These are phyloP conservation scores for Chelon auratus DNA, from an alignment of 2,797 vertebrate species.

Conservation along the genomic window DNA sequence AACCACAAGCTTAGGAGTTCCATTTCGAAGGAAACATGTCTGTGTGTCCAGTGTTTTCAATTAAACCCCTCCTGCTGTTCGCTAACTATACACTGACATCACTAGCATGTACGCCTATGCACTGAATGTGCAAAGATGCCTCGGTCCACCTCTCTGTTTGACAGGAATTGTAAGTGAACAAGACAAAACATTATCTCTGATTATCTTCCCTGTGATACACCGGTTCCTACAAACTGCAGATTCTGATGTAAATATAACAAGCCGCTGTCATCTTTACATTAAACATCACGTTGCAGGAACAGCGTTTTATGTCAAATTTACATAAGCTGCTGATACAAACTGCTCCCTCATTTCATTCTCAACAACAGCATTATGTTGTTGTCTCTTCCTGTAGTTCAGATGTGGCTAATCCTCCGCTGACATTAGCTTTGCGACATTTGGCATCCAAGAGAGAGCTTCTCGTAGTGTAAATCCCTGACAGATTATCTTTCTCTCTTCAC, in stretches of 20 bases:
- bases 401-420: constrained; percentile 54
- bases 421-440: constrained; percentile 57
- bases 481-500: constrained; percentile 52
- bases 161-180: not conserved
- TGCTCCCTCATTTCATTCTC: constrained; percentile 45
- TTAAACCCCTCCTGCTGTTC: not conserved
- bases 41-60: no score
- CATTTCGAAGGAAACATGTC: no score
- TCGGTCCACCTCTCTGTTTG: not conserved
- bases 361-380: constrained; percentile 51
- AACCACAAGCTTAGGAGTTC: no score
- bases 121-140: not conserved
- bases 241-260: constrained; percentile 18
- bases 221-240: constrained; percentile 9
- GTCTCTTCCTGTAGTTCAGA: constrained; percentile 52
- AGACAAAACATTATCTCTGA: not conserved
- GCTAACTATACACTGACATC: not conserved
- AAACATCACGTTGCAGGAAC: constrained; percentile 17
- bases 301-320: constrained; percentile 31
- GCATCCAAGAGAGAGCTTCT: constrained; percentile 56
- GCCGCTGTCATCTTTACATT: constrained; percentile 34
- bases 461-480: constrained; percentile 63
- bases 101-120: not conserved
- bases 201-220: not conserved
- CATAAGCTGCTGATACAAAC: constrained; percentile 27